Percentiles rank a stretch among this genome's conserved stretches.
Conservation (phyloP, 2,888 invertebrate genomes). For the Hydrotaea diabolus region DNA sequence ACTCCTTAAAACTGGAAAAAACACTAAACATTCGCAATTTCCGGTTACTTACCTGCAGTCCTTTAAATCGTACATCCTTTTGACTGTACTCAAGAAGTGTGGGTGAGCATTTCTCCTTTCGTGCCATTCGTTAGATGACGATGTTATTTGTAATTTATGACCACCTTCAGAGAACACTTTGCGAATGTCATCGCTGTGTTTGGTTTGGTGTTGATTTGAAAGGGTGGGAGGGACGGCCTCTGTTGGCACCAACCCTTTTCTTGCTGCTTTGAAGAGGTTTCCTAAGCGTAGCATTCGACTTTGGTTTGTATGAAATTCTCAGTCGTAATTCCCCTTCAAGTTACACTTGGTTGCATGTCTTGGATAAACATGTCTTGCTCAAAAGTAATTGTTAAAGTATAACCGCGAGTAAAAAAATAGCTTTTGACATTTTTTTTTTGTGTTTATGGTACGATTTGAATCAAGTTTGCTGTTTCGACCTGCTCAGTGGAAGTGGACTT, state of each 20-base stretch:
- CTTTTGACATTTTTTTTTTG: no score
- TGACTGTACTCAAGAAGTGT: background rate
- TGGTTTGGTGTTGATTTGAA: slow-evolving; percentile 9
- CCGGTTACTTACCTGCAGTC: slow-evolving; percentile 3
- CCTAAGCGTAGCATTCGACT: slow-evolving; percentile 41
- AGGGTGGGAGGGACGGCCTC: background rate
- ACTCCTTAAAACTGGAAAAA: background rate
- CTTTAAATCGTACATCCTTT: background rate
- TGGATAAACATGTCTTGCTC: no score
- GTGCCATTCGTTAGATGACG: slow-evolving; percentile 71
- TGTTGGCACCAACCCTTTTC: background rate
- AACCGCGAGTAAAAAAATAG: no score
- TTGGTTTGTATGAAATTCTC: slow-evolving; percentile 56
- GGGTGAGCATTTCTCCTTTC: slow-evolving; percentile 18
- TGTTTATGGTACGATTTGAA: no score
- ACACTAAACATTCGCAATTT: background rate
- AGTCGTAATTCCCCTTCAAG: slow-evolving; percentile 73
- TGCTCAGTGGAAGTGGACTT: no score
- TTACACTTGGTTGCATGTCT: slow-evolving; percentile 63
- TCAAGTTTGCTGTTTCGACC: no score
- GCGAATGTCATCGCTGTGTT: slow-evolving; percentile 70
- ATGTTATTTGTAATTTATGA: slow-evolving; percentile 78
- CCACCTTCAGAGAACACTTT: slow-evolving; percentile 72
- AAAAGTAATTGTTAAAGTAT: no score
- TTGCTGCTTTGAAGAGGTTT: slow-evolving; percentile 6